Base-by-base conservation (phyloP, 2,113 vertebrate genomes). In the Trematocara zebra region DNA sequence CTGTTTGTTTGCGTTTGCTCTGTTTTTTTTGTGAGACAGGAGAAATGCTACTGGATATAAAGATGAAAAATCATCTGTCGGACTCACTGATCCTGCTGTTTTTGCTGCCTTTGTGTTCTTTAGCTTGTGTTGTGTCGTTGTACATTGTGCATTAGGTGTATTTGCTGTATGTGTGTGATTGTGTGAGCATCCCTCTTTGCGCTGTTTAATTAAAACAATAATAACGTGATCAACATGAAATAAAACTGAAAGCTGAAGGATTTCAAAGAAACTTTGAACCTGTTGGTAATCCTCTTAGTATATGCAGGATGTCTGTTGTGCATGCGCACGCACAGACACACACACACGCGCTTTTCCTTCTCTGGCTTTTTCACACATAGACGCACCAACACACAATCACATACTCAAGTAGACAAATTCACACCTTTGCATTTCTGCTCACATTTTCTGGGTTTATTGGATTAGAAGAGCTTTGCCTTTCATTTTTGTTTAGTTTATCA, bases 211-310 rank as follows among this genome's bases (percentile, higher is more conserved):
- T 96, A 95, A 95, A 95, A 96, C 91, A 93, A 94, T 93, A 93
- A 94, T 91, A 94, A 93, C 92, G 91, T 51, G 88, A 94, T 93
- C 88, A 88, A 95, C 94, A 93, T 95, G 93, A 96, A 96, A 95
- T 93, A 90, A 93, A 94, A 94, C 95, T 91, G 90, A 94, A 96
- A 94, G 94, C 93, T 91, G 93, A 94, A 95, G 93, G 93, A 96
- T 96, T 96, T 96, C 95, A 96, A 96, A 96, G 94, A 95, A 96
- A 96, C 94, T 95, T 96, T 96, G 95, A 96, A 96, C 96, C 89
- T 94, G 93, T 91, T 86, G 80, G 83, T 96, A 96, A 97, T 96
- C 96, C 95, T 95, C 95, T 96, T 95, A 96, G 91, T 86, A 56
- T 89, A 84, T 82, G 82, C 87, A 81, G 89, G 87, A 89, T 82